phyloP scores from a whole-genome alignment of 2,888 invertebrate genomes.

The Biston betularia region DNA sequence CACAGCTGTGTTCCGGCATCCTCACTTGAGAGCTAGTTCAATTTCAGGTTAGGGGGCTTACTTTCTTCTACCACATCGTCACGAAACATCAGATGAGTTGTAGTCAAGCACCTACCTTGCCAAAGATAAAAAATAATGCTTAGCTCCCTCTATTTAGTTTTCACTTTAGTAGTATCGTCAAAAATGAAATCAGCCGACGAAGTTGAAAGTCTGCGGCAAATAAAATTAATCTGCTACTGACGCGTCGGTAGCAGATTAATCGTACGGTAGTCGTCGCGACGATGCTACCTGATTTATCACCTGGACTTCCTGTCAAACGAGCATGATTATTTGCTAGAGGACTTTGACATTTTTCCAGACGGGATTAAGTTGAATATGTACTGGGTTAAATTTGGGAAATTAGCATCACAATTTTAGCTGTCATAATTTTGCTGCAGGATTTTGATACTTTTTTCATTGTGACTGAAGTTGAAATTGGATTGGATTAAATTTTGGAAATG shows the following conservation, averaged over 20 bases:
- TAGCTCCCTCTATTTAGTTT: not conserved
- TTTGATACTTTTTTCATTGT: too few relatives aligned
- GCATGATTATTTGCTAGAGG: not conserved
- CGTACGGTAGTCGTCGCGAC: too few relatives aligned
- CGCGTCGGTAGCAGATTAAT: too few relatives aligned
- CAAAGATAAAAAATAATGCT: not conserved
- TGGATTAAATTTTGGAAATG: not conserved
- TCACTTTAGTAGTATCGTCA: not conserved
- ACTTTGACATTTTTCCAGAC: not conserved
- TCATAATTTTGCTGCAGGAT: not conserved
- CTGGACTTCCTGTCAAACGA: constrained; percentile 48
- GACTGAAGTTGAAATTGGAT: not conserved
- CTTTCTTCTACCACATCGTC: too few relatives aligned
- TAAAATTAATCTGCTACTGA: constrained; percentile 44
- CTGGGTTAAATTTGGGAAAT: not conserved
- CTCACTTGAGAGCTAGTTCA: too few relatives aligned
- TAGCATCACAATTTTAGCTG: constrained; percentile 16
- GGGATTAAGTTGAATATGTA: too few relatives aligned
- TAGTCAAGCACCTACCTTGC: too few relatives aligned
- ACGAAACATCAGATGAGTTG: too few relatives aligned
- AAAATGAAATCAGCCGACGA: constrained; percentile 36
- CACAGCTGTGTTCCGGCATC: too few relatives aligned
- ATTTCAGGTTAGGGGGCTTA: too few relatives aligned
- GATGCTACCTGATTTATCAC: constrained; percentile 51
- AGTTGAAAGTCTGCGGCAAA: constrained; percentile 51